Percentiles rank a stretch among this genome's conserved stretches.
These are phyloP conservation scores for Dromas ardeola DNA, from an alignment of 2,113 vertebrate species.

Conservation along the genomic window DNA sequence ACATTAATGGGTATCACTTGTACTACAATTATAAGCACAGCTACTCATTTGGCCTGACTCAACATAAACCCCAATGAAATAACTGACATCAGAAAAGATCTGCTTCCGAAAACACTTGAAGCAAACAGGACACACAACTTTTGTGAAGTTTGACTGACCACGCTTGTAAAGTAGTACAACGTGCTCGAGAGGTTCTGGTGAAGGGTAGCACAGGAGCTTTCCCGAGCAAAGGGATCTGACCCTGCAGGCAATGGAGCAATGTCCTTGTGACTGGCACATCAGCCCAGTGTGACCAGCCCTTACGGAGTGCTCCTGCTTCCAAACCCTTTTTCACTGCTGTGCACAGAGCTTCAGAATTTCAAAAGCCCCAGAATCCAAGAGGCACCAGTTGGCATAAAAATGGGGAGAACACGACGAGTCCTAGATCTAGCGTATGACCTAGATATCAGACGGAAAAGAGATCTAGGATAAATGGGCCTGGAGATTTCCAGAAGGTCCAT, in stretches of 20 bases:
- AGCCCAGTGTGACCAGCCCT: not conserved
- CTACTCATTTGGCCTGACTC: not conserved
- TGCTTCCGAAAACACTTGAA: not conserved
- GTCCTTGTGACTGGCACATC: not conserved
- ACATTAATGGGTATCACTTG: not conserved
- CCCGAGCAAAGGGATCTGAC: not conserved
- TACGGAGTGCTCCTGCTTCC: not conserved
- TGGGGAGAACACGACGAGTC: not conserved
- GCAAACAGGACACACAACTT: not conserved
- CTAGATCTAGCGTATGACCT: not conserved
- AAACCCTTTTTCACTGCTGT: not conserved
- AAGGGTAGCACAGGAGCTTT: not conserved
- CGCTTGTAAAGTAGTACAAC: not conserved
- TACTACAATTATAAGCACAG: not conserved
- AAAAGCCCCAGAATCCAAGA: not conserved
- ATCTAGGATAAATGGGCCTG: not conserved
- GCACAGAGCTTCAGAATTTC: not conserved
- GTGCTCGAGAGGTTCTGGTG: not conserved
- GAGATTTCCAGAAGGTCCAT: not conserved
- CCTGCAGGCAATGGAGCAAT: not conserved
- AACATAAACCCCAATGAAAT: not conserved
- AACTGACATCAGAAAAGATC: not conserved
- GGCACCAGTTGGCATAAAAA: not conserved
- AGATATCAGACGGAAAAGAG: not conserved
- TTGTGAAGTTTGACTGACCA: not conserved